Evolutionary conservation across 2,888 invertebrate genomes (phyloP).

Genomic region (Arge pagana): DNA sequence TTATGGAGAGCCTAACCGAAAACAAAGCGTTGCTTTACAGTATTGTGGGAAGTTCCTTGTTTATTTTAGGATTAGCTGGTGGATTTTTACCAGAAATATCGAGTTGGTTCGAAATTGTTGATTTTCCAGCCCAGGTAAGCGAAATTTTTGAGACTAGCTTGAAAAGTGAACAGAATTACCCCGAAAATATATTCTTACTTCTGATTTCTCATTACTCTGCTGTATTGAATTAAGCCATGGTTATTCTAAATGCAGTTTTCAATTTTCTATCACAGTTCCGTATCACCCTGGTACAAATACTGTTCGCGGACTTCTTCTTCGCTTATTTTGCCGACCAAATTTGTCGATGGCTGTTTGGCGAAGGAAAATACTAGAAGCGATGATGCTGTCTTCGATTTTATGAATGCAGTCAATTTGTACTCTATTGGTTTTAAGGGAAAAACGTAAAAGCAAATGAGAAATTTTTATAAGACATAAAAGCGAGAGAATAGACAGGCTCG

Average conservation of each 20-base stretch:
- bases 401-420: no score
- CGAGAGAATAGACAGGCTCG: no score
- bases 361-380: slow-evolving; percentile 65
- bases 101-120: slow-evolving; percentile 91
- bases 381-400: slow-evolving; percentile 40
- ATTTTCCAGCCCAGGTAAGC: slow-evolving; percentile 89
- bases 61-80: slow-evolving; percentile 83
- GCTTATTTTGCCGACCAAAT: slow-evolving; percentile 85
- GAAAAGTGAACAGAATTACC: neutral
- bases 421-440: no score
- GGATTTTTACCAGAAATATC: slow-evolving; percentile 86
- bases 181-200: slow-evolving; percentile 6
- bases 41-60: slow-evolving; percentile 78
- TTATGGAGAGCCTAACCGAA: slow-evolving; percentile 94
- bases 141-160: slow-evolving; percentile 13
- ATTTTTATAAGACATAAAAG: no score
- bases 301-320: slow-evolving; percentile 83
- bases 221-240: neutral
- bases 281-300: slow-evolving; percentile 77
- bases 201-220: neutral
- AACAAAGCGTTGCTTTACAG: slow-evolving; percentile 94
- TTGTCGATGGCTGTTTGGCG: slow-evolving; percentile 86
- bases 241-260: no score
- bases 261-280: slow-evolving; percentile 80
- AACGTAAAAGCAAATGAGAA: no score